Conservation (phyloP, 2,113 vertebrate species). For the Charadrius vociferus region DNA sequence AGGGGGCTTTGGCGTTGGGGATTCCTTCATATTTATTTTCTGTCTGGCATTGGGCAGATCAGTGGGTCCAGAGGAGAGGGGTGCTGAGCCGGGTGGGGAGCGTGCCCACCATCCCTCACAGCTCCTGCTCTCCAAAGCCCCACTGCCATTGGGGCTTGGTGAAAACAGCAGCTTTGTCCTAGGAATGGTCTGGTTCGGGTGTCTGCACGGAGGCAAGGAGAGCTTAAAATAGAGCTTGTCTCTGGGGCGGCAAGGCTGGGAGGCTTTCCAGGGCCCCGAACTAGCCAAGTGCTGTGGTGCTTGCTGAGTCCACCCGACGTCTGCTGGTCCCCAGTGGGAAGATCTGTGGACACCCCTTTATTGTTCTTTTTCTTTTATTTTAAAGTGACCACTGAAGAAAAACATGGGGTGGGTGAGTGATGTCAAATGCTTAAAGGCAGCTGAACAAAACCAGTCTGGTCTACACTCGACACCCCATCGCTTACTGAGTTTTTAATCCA, state of each 20-base stretch:
- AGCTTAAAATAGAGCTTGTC: background rate
- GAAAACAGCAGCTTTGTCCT: background rate
- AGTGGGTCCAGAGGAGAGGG: background rate
- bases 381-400: background rate
- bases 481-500: background rate
- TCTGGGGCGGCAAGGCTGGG: background rate
- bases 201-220: background rate
- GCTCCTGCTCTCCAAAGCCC: background rate
- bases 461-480: background rate
- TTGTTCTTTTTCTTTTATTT: background rate
- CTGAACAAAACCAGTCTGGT: background rate
- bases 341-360: background rate
- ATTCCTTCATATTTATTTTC: background rate
- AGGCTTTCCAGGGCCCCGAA: background rate
- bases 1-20: background rate
- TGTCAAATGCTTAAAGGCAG: background rate
- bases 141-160: background rate
- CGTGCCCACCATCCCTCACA: fast-evolving
- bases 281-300: background rate
- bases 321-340: background rate
- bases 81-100: background rate
- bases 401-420: background rate
- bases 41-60: background rate
- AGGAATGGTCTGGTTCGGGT: background rate
- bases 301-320: background rate